Evolutionary conservation across 23 tunicate species (phyloP).

Genomic region (Diplosoma virens): DNA sequence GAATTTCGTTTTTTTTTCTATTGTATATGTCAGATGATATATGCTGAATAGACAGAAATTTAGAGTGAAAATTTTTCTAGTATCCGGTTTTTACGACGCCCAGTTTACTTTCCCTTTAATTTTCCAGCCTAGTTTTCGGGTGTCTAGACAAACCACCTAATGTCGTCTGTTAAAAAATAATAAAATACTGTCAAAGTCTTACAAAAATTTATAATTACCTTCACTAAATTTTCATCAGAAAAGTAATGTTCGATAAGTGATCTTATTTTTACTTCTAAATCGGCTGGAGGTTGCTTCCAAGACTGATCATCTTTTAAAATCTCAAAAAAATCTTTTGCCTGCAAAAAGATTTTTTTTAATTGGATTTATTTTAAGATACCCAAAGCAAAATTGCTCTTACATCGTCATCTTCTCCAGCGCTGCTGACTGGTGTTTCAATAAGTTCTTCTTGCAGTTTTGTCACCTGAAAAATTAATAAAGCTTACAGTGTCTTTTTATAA

Average conservation of each 20-base stretch:
- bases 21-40: no score
- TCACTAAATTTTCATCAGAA: conserved; percentile 84
- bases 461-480: conserved; percentile 40
- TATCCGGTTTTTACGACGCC: no score
- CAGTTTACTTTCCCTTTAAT: no score
- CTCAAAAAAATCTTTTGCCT: conserved; percentile 78
- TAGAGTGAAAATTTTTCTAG: no score
- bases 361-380: neutral
- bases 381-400: conserved; percentile 32
- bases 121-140: no score
- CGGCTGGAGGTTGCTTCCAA: conserved; percentile 79
- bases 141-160: no score
- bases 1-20: no score
- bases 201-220: conserved; percentile 63
- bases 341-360: neutral
- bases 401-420: conserved; percentile 98
- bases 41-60: no score
- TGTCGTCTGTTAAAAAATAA: no score
- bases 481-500: no score
- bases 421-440: conserved; percentile 76
- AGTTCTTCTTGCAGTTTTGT: conserved; percentile 60
- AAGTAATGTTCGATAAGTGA: conserved; percentile 84
- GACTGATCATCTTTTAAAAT: conserved; percentile 76
- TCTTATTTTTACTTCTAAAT: conserved; percentile 62
- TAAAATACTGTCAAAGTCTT: no score